Evolutionary conservation across 2,888 invertebrate species (phyloP).

Genomic region (Sesamia inferens): DNA sequence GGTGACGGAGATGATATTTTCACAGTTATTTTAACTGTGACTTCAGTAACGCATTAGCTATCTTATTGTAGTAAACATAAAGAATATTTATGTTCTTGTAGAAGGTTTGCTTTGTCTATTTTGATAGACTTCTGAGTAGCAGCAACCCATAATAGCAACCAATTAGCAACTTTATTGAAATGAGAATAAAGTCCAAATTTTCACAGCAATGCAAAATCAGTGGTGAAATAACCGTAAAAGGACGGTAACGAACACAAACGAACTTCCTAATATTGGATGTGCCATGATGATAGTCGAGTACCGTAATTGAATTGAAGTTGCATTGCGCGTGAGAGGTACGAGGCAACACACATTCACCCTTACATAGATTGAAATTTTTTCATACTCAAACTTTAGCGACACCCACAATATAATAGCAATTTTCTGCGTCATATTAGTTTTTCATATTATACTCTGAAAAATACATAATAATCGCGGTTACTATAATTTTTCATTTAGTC

Average conservation of each 20-base stretch:
- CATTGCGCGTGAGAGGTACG: neutral
- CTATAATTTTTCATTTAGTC: slow-evolving; percentile 2
- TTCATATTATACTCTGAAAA: slow-evolving; percentile 15
- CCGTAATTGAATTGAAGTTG: neutral
- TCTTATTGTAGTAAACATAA: neutral
- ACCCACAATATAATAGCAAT: neutral
- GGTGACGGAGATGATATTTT: neutral
- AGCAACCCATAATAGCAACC: neutral
- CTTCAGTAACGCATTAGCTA: neutral
- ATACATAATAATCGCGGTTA: neutral
- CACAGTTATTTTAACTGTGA: neutral
- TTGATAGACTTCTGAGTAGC: neutral
- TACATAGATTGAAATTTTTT: neutral
- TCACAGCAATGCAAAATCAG: neutral
- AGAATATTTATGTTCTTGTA: neutral
- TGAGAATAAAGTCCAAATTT: neutral
- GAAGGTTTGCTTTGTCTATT: neutral
- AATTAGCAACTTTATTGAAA: neutral
- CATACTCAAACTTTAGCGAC: slow-evolving; percentile 12
- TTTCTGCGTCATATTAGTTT: slow-evolving; percentile 5
- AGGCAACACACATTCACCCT: neutral
- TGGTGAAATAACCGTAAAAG: neutral
- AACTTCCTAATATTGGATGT: neutral
- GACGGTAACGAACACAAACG: no score
- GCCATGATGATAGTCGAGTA: no score